Evolutionary conservation across 2,113 vertebrate species (phyloP).

Genomic region (Morone saxatilis): DNA sequence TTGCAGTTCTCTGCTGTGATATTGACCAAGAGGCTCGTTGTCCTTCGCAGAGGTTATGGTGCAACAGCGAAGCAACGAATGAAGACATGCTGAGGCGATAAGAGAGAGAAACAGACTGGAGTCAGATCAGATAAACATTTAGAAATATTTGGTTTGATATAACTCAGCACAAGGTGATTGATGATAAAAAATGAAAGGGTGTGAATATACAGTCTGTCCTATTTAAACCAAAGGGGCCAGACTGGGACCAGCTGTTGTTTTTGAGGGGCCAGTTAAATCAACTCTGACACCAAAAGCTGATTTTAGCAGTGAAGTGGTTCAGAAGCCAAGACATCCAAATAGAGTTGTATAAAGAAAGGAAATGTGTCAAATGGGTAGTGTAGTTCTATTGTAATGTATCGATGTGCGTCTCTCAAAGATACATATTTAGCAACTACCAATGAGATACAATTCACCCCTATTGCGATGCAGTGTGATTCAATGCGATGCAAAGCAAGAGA

Average conservation of each 20-base stretch:
- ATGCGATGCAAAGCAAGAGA: too few relatives aligned
- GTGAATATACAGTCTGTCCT: neutral
- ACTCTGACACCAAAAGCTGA: neutral
- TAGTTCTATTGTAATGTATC: neutral
- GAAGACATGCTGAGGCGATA: constrained; percentile 13
- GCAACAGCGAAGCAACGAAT: constrained; percentile 36
- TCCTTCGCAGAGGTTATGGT: constrained; percentile 33
- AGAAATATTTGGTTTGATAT: neutral
- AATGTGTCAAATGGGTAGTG: too few relatives aligned
- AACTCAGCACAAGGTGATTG: neutral
- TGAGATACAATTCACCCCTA: too few relatives aligned
- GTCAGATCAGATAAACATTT: neutral
- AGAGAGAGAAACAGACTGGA: neutral
- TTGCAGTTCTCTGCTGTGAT: constrained; percentile 15
- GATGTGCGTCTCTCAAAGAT: too few relatives aligned
- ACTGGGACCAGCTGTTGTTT: too few relatives aligned
- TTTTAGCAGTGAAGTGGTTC: neutral
- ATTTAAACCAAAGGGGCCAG: neutral
- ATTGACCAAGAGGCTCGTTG: constrained; percentile 1
- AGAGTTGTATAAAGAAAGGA: neutral
- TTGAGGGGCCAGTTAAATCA: too few relatives aligned
- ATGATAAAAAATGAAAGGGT: neutral
- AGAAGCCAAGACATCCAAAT: neutral
- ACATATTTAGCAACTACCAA: too few relatives aligned
- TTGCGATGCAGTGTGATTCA: too few relatives aligned